A percentile compares a stretch with the other conserved stretches of the same genome.
These are phyloP conservation scores for Mellilla xanthometata DNA, from an alignment of 2,888 invertebrate genomes.

Conservation along the genomic window DNA sequence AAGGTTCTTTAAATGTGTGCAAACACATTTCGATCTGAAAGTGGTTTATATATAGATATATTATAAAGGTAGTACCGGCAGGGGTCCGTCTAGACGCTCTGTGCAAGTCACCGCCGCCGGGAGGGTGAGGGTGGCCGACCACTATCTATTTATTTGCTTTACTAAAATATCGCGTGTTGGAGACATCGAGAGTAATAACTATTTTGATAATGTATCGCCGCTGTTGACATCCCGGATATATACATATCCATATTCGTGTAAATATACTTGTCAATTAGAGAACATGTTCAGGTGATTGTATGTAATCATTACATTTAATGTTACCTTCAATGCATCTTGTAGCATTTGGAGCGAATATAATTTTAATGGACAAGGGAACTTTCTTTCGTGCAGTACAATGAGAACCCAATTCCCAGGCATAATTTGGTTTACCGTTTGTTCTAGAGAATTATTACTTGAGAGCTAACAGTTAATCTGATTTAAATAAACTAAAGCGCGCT, in stretches of 20 bases:
- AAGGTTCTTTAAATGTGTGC: slow-evolving; percentile 30
- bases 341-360: slow-evolving; percentile 9
- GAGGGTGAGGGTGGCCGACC: slow-evolving; percentile 74
- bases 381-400: slow-evolving; percentile 62
- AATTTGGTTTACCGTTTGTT: slow-evolving; percentile 78
- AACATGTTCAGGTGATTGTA: no score
- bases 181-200: slow-evolving; percentile 56
- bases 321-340: no score
- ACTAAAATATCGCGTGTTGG: slow-evolving; percentile 65
- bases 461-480: slow-evolving; percentile 66
- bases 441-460: slow-evolving; percentile 55
- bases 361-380: slow-evolving; percentile 39
- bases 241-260: no score
- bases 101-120: slow-evolving; percentile 61
- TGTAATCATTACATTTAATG: no score
- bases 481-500: slow-evolving; percentile 54
- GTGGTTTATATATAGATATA: slow-evolving; percentile 40
- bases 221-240: slow-evolving; percentile 9
- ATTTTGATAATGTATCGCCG: slow-evolving; percentile 27
- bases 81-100: slow-evolving; percentile 77
- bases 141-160: slow-evolving; percentile 77
- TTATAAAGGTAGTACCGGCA: slow-evolving; percentile 45
- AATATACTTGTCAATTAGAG: no score
- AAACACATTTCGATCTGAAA: slow-evolving; percentile 43
- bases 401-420: slow-evolving; percentile 72